These are phyloP conservation scores for Phycodurus eques DNA, from an alignment of 2,113 vertebrate species.

Conservation along the genomic window DNA sequence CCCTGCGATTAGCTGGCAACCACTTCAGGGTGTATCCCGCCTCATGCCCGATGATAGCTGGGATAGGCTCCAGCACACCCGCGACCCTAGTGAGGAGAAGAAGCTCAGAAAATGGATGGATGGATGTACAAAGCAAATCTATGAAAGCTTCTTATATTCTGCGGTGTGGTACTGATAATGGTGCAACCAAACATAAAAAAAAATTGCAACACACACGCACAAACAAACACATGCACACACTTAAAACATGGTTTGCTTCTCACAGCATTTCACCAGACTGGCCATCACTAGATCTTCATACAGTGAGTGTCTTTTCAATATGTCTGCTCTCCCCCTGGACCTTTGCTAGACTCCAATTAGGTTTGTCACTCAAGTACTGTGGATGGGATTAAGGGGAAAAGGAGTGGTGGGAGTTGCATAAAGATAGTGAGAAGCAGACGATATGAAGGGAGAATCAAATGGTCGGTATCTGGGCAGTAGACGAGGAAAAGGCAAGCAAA, in stretches of 20 bases:
- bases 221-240: too few species aligned
- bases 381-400: slow-evolving; percentile 62
- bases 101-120: too few species aligned
- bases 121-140: too few species aligned
- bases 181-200: too few species aligned
- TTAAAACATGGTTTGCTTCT: slow-evolving; percentile 17
- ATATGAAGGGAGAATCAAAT: slow-evolving; percentile 19
- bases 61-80: too few species aligned
- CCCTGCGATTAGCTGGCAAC: too few species aligned
- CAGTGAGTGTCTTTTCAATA: slow-evolving; percentile 53
- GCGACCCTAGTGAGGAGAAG: too few species aligned
- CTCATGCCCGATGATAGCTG: too few species aligned
- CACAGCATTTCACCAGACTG: slow-evolving; percentile 53
- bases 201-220: background rate
- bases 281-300: slow-evolving; percentile 50
- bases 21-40: too few species aligned
- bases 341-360: slow-evolving; percentile 69
- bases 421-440: slow-evolving; percentile 4
- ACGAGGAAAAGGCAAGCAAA: slow-evolving; percentile 36
- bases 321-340: slow-evolving; percentile 61
- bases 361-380: slow-evolving; percentile 71
- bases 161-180: too few species aligned
- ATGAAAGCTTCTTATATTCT: background rate
- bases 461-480: slow-evolving; percentile 15
- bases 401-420: slow-evolving; percentile 4